Evolutionary conservation across 2,888 invertebrate genomes (phyloP).

Genomic region (Caenorhabditis sp.): DNA sequence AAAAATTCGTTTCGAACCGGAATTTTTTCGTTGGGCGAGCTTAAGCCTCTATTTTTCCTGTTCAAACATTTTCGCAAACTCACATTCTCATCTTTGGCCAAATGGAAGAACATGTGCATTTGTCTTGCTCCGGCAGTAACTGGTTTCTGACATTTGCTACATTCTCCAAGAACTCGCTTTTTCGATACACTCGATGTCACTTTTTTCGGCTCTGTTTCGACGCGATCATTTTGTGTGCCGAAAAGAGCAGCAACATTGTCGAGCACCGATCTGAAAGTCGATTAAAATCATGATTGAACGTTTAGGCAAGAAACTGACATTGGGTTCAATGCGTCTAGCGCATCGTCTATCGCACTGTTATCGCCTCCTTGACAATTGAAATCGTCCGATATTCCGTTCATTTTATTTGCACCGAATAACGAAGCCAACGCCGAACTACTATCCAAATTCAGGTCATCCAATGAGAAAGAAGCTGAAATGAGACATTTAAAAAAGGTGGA

Average conservation of each 20-base stretch:
- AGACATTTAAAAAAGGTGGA: no score
- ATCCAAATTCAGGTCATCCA: conserved; percentile 39
- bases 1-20: no score
- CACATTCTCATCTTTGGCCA: conserved; percentile 65
- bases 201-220: conserved; percentile 33
- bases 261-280: conserved; percentile 42
- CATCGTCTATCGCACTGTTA: conserved; percentile 26
- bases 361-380: conserved; percentile 2
- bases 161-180: conserved; percentile 68
- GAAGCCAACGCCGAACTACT: conserved; percentile 25
- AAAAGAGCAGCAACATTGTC: conserved; percentile 59
- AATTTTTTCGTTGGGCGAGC: no score
- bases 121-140: conserved; percentile 70
- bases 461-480: conserved; percentile 26
- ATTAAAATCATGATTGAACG: background rate
- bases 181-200: conserved; percentile 50
- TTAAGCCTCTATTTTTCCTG: no score
- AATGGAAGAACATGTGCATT: conserved; percentile 71
- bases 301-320: conserved; percentile 20
- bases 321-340: conserved; percentile 45
- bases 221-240: conserved; percentile 37
- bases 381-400: conserved; percentile 36
- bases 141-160: conserved; percentile 67
- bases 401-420: conserved; percentile 27
- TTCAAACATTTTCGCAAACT: no score